Percentiles rank a stretch among this genome's conserved stretches.
Evolutionary conservation across 2,113 vertebrate species (phyloP).

Genomic region (Catharus minimus): DNA sequence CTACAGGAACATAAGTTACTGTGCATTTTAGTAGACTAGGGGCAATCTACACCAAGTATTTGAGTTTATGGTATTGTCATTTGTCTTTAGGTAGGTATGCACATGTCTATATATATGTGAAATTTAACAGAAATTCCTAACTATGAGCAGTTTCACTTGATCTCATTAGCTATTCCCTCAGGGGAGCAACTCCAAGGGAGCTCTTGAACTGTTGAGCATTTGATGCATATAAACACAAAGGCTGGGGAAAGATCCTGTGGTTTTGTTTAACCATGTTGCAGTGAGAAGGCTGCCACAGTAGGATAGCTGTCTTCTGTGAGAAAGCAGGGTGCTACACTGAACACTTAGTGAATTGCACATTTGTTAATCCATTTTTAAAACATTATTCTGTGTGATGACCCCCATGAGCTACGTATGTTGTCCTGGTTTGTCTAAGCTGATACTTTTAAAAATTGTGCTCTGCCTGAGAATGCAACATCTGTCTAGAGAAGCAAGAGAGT

Average conservation of each 20-base stretch:
- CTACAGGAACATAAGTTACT: neutral
- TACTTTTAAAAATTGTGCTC: neutral
- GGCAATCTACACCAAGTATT: neutral
- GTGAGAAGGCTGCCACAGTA: neutral
- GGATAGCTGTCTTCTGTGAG: neutral
- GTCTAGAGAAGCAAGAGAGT: neutral
- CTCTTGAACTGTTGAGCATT: neutral
- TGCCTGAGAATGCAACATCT: neutral
- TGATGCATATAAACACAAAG: neutral
- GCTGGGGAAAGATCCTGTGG: accelerated
- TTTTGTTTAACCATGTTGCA: neutral
- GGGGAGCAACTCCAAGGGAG: neutral
- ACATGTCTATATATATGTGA: accelerated
- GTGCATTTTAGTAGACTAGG: neutral
- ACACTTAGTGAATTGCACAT: neutral
- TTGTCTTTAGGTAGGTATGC: neutral
- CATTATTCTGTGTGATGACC: neutral
- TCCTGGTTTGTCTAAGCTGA: neutral
- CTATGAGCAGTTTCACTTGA: neutral
- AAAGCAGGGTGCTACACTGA: neutral
- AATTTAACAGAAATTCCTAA: neutral
- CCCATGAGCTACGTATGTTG: neutral
- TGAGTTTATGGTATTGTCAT: neutral
- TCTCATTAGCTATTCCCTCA: neutral
- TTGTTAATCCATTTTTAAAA: neutral